Percentiles rank a stretch among this genome's conserved stretches.
phyloP scores from a whole-genome alignment of 2,113 vertebrate genomes.

The Dipodomys spectabilis region DNA sequence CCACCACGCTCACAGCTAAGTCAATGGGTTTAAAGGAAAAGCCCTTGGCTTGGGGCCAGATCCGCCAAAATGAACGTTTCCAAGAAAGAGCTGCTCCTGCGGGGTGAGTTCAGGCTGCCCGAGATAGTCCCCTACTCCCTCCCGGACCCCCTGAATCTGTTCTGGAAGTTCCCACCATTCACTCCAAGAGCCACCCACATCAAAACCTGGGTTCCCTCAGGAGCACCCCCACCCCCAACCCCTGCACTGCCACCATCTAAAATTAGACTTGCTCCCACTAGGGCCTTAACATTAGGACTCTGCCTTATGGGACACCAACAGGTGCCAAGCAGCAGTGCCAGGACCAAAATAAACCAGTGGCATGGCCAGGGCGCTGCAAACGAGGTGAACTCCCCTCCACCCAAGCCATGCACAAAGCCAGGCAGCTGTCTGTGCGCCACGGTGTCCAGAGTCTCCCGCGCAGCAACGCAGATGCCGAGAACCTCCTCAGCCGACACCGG shows the following conservation, averaged over 20 bases:
- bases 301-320: conserved; percentile 36
- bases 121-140: background rate
- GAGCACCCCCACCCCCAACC: background rate
- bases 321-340: conserved; percentile 14
- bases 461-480: no score
- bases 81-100: accelerated
- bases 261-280: conserved; percentile 1
- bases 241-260: background rate
- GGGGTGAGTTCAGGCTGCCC: background rate
- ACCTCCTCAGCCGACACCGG: no score
- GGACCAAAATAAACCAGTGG: conserved; percentile 13
- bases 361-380: background rate
- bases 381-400: background rate
- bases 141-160: no score
- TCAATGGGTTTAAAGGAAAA: accelerated
- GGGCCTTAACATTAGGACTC: background rate
- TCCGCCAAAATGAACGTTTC: background rate
- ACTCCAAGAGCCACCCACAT: background rate
- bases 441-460: accelerated
- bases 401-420: accelerated
- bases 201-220: background rate
- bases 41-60: background rate
- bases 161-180: background rate
- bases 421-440: background rate
- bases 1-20: background rate